phyloP scores from a whole-genome alignment of 2,888 invertebrate genomes.

The Baronia brevicornis region DNA sequence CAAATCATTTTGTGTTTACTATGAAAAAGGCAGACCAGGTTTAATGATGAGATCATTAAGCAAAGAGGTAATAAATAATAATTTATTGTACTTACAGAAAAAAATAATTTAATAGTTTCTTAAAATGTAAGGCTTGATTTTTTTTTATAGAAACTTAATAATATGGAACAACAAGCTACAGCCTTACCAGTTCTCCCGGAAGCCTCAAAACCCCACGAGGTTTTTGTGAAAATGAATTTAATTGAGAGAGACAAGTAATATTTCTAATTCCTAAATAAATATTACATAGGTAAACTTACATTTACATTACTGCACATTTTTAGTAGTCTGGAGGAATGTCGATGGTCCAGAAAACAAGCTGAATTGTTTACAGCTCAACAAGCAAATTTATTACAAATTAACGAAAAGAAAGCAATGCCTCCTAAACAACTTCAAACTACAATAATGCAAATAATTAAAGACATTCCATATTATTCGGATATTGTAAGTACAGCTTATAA shows the following conservation, averaged over 20 bases:
- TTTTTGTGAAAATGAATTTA: conserved; percentile 55
- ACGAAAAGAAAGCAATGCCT: conserved; percentile 85
- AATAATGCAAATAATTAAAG: conserved; percentile 81
- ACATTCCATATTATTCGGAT: conserved; percentile 87
- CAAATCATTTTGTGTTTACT: conserved; percentile 82
- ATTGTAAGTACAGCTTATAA: conserved; percentile 84
- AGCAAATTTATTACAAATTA: conserved; percentile 86
- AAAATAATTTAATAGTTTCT: not conserved
- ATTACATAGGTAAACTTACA: not conserved
- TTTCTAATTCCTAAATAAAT: conserved; percentile 4
- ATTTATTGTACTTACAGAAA: not conserved
- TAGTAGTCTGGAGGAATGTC: conserved; percentile 74
- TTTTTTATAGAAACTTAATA: conserved; percentile 57
- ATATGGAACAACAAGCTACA: conserved; percentile 48
- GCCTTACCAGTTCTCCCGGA: conserved; percentile 42
- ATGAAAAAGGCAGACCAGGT: conserved; percentile 73
- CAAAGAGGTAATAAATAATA: conserved; percentile 51
- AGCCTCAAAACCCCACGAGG: conserved; percentile 50
- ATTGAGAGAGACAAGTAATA: conserved; percentile 64
- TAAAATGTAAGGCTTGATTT: not conserved
- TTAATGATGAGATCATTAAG: conserved; percentile 65
- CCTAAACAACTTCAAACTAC: conserved; percentile 85
- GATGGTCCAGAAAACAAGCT: conserved; percentile 92
- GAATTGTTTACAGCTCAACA: conserved; percentile 93
- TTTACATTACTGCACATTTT: too few relatives aligned